phyloP scores from a whole-genome alignment of 64 coral and sea anemone genomes.

The Pocillopora verrucosa region DNA sequence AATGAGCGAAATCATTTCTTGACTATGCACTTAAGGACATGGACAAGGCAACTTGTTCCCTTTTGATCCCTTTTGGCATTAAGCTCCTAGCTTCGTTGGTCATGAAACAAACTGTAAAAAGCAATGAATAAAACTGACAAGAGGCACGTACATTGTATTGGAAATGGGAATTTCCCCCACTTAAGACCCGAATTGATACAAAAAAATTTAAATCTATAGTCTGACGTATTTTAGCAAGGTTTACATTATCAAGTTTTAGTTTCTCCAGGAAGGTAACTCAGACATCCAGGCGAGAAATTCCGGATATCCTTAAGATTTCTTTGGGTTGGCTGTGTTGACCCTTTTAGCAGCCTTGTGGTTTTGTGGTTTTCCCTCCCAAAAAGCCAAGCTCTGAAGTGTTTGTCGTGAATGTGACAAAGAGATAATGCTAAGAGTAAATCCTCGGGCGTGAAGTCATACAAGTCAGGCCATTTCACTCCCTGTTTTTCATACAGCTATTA shows the following conservation, averaged over 20 bases:
- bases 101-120: background rate
- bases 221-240: background rate
- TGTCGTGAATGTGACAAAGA: background rate
- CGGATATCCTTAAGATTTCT: conserved; percentile 26
- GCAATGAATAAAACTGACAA: background rate
- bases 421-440: background rate
- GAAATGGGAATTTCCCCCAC: background rate
- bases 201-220: background rate
- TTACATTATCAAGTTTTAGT: background rate
- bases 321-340: background rate
- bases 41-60: background rate
- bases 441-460: background rate
- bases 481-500: background rate
- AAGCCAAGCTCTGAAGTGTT: background rate
- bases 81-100: background rate
- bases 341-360: conserved; percentile 25
- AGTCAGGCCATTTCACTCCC: background rate
- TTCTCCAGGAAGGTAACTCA: background rate
- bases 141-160: background rate
- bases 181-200: background rate
- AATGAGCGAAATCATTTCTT: too few species aligned
- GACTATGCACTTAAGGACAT: background rate
- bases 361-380: conserved; percentile 29
- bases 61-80: background rate
- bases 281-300: conserved; percentile 38